Evolutionary conservation across 2,888 invertebrate species (phyloP), one percentile per base, ranked within the genome.

Genomic region (Malthinus flaveolus): DNA sequence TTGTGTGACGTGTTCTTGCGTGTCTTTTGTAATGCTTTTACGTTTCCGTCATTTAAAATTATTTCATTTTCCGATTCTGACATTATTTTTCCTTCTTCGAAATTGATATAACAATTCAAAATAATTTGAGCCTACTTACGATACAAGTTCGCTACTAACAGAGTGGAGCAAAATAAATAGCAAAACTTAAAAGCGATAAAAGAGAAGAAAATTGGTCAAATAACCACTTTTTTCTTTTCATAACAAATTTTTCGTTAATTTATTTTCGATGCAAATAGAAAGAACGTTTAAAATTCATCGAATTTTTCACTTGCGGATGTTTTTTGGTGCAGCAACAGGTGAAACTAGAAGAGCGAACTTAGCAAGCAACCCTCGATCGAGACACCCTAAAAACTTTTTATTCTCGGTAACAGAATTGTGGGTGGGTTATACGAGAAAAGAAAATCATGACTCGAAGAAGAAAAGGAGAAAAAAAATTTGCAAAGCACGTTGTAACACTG

Each of bases 391-490:
- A 42, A 68, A 68, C 67, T 70, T 70, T 70, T 68, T 67, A 66
- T 67, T 68, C 68, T 56, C 62, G 63, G 61, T 62, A 62, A 61
- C 59, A 49, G 53, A 57, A 45, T 47, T 42, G 61, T 48, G 61
- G 57, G 35, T 52, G 46, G 23, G 54, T 56, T 55, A 61, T 50
- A 32, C 45, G 64, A 58, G 60, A 61, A 61, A 56, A 47, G 59
- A 61, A 62, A 62, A 62, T 64, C 61, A 56, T 59, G 65, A 61
- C 63, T 62, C 23, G 23, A 23, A 23, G 23, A 23, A 23, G 23
- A 23, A 23, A 42, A 66, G 68, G 73, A 69, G 71, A 71, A 72
- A 75, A 74, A 75, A 76, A 76, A 77, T 74, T 74, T 74, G 75
- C 71, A 73, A 72, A 74, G 73, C 73, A 72, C 71, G 74, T 71